phyloP scores from a whole-genome alignment of 2,113 vertebrate species.

The Mellivora capensis region DNA sequence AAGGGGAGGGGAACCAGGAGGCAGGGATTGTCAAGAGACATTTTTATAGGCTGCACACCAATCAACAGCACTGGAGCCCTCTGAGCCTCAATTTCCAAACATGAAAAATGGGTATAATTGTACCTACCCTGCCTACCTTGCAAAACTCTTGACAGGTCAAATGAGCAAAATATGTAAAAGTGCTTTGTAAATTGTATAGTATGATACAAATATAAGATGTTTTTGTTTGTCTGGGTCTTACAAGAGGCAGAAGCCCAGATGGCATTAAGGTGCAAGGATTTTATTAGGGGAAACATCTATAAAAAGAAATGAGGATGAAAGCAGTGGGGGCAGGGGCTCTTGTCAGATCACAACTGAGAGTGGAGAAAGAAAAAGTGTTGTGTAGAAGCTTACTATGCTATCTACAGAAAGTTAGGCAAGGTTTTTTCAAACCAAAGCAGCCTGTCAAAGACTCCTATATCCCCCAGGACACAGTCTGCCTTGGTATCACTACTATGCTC shows the following conservation, averaged over 20 bases:
- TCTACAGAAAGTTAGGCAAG: neutral
- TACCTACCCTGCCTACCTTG: neutral
- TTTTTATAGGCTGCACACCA: neutral
- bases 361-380: neutral
- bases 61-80: neutral
- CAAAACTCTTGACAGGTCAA: neutral
- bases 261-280: neutral
- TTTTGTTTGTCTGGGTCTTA: neutral
- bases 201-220: neutral
- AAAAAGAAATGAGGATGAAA: neutral
- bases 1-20: neutral
- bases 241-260: neutral
- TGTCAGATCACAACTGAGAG: neutral
- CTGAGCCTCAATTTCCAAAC: neutral
- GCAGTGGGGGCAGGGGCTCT: neutral
- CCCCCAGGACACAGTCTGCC: neutral
- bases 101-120: neutral
- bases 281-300: neutral
- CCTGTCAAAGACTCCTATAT: neutral
- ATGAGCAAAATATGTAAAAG: neutral
- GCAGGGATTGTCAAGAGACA: neutral
- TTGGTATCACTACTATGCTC: no score
- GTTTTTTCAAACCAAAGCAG: neutral
- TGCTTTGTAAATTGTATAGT: neutral
- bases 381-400: neutral